Evolutionary conservation across 2,113 vertebrate species (phyloP).

Genomic region (Gallinago undulata): DNA sequence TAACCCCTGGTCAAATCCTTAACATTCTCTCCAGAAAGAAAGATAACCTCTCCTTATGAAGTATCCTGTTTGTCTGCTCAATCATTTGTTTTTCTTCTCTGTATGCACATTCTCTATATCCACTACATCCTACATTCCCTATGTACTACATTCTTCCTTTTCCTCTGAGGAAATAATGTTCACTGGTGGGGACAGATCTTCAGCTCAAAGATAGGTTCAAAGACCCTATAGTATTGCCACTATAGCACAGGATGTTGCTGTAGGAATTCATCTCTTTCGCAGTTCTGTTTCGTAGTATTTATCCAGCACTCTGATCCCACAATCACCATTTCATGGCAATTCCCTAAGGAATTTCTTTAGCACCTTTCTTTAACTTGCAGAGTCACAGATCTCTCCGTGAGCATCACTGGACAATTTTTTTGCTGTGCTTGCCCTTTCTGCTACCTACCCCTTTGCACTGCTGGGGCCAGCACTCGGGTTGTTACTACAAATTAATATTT

Average conservation of each 20-base stretch:
- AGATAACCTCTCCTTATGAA: not conserved
- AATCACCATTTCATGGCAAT: not conserved
- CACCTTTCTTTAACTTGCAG: not conserved
- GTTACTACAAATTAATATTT: conserved; percentile 53
- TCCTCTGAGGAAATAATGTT: not conserved
- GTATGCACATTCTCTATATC: not conserved
- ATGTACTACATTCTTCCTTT: not conserved
- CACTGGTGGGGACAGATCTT: not conserved
- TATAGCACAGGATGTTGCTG: not conserved
- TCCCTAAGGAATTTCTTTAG: not conserved
- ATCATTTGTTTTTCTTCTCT: not conserved
- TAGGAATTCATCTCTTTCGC: not conserved
- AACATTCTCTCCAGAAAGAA: not conserved
- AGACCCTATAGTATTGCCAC: not conserved
- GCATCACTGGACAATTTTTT: not conserved
- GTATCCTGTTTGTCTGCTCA: not conserved
- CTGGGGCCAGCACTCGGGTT: conserved; percentile 1
- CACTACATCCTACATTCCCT: not conserved
- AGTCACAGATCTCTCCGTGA: not conserved
- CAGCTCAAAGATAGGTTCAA: not conserved
- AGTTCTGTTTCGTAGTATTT: not conserved
- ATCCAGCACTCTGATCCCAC: not conserved
- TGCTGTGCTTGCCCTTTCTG: conserved; percentile 14
- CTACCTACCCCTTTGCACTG: conserved; percentile 1
- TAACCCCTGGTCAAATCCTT: not conserved